Evolutionary conservation across 2,797 vertebrate genomes (phyloP).

Genomic region (Rallus crepitans): DNA sequence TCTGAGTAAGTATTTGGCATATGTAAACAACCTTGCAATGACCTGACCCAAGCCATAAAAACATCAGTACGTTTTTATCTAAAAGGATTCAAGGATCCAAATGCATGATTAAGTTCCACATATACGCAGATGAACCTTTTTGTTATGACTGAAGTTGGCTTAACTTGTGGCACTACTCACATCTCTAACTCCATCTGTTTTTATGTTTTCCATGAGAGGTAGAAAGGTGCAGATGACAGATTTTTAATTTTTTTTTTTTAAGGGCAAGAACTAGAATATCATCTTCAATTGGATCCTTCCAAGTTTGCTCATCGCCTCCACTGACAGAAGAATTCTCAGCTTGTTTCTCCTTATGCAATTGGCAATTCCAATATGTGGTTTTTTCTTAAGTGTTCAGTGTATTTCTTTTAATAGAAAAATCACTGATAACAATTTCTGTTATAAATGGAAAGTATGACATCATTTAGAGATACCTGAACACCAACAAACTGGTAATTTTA

Average conservation of each 20-base stretch:
- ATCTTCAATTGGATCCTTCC: background rate
- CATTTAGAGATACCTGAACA: background rate
- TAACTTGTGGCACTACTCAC: background rate
- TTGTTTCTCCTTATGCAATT: background rate
- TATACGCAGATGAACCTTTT: background rate
- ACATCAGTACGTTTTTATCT: background rate
- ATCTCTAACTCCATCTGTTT: background rate
- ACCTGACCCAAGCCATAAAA: background rate
- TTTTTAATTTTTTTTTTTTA: background rate
- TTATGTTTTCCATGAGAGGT: background rate
- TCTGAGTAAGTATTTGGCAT: background rate
- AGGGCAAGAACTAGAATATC: background rate
- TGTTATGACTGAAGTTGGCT: slow-evolving; percentile 19
- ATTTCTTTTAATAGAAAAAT: background rate
- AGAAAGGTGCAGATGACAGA: background rate
- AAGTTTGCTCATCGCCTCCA: background rate
- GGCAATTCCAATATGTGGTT: background rate
- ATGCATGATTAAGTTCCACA: background rate
- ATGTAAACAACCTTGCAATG: background rate
- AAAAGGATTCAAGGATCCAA: background rate
- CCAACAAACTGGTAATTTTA: background rate
- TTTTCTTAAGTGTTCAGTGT: background rate
- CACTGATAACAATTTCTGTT: background rate
- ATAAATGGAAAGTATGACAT: background rate
- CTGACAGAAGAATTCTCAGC: background rate